These are phyloP conservation scores for Mesocentrotus franciscanus DNA, from an alignment of 53 echinoderm and acorn worm species.

Conservation along the genomic window DNA sequence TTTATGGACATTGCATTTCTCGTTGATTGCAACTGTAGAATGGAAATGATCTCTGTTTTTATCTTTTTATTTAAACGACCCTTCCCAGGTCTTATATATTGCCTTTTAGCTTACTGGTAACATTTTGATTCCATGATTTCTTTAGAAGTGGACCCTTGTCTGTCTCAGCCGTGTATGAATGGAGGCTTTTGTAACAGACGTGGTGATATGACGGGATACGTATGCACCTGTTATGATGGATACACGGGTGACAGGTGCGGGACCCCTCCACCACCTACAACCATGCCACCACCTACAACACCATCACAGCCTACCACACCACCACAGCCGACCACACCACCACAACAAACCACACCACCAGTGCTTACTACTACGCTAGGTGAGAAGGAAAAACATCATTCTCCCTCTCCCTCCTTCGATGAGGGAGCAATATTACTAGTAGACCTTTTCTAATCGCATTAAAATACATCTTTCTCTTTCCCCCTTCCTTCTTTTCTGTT, in stretches of 20 bases:
- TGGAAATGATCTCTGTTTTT: too few species aligned
- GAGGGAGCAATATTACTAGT: background rate
- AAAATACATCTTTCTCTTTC: too few species aligned
- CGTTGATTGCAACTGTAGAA: too few species aligned
- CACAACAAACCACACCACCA: background rate
- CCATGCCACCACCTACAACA: constrained; percentile 54
- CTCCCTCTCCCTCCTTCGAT: background rate
- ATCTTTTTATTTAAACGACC: too few species aligned
- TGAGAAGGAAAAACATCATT: background rate
- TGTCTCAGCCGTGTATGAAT: constrained; percentile 27
- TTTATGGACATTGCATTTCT: too few species aligned
- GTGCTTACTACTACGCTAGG: background rate
- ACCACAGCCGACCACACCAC: background rate
- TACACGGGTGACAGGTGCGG: constrained; percentile 34
- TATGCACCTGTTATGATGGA: constrained; percentile 51
- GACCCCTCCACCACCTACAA: constrained; percentile 31
- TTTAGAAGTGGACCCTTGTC: constrained; percentile 29
- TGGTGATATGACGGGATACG: constrained; percentile 28
- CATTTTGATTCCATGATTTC: background rate
- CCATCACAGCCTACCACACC: constrained; percentile 9
- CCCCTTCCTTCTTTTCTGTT: too few species aligned
- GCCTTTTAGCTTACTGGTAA: too few species aligned
- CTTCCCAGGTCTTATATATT: too few species aligned
- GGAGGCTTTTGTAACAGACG: constrained; percentile 41
- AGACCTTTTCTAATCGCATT: too few species aligned